Evolutionary conservation across 2,888 invertebrate genomes (phyloP).

Genomic region (Fragum fragum): DNA sequence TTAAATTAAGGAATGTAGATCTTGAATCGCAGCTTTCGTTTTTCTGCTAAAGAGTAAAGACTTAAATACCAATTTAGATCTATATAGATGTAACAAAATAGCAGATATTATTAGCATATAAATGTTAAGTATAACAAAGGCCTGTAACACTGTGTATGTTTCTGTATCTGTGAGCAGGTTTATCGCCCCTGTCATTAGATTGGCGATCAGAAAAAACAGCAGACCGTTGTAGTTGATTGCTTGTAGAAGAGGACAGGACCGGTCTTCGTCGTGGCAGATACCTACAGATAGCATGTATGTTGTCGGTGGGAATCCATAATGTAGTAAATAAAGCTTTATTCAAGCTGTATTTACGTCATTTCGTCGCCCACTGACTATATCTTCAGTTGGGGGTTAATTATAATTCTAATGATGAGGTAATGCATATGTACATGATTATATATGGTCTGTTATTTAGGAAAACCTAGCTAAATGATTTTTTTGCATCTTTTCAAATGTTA

Average conservation of each 20-base stretch:
- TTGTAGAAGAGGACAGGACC: constrained; percentile 88
- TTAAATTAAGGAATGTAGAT: too few species aligned
- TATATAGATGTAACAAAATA: constrained; percentile 44
- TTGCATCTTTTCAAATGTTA: too few species aligned
- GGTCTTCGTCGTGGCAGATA: constrained; percentile 13
- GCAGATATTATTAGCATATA: constrained; percentile 74
- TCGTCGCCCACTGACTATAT: too few species aligned
- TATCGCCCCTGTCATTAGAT: constrained; percentile 93
- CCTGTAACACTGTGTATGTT: constrained; percentile 37
- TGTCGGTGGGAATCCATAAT: too few species aligned
- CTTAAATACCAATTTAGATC: constrained; percentile 28
- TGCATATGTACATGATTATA: too few species aligned
- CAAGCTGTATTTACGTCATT: too few species aligned
- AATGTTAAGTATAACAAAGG: constrained; percentile 61
- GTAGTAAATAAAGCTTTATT: too few species aligned
- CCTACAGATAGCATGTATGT: not conserved
- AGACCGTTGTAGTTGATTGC: constrained; percentile 94
- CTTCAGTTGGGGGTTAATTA: too few species aligned
- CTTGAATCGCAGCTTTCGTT: too few species aligned
- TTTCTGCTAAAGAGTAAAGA: not conserved
- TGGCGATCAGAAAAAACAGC: constrained; percentile 92
- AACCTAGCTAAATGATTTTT: too few species aligned
- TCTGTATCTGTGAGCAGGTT: constrained; percentile 91
- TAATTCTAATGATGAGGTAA: too few species aligned
- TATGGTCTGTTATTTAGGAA: too few species aligned